Base-by-base conservation (phyloP, 2,797 vertebrate species). In the Ataeniobius toweri region DNA sequence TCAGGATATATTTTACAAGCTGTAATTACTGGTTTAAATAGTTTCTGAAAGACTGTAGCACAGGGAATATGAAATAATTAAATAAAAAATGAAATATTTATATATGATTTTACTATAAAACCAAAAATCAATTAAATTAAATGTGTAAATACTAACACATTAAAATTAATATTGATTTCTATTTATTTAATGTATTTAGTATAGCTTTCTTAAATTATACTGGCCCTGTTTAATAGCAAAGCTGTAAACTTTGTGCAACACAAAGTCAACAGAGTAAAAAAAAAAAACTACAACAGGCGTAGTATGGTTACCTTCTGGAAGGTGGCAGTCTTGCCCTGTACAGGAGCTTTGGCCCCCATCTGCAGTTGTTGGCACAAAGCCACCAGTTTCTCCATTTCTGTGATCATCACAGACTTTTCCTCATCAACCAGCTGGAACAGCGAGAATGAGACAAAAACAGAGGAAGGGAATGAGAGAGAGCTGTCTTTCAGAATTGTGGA, bases 251-350 rank as follows among this genome's bases (percentile, higher is more conserved):
- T 61, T 24, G 26, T 78, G 46, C 46, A 58, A 69, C 12, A 63
- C 55, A 75, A 80, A 79, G n/a, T 31, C 55, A 74, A 7, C 81
- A 56, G 5, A 46, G 74, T 69, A 61, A 10, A 46, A 5, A 79
- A 44, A 36, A 41, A n/a, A 82, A 24, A 77, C 69, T 77, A 53
- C 6, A 73, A 71, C 13, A 56, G 39, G 46, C 24, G 82, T 73
- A 85, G 70, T 86, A 3, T 58, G 12, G 22, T 63, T 96, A 99
- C 98, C 97, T 99, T 99, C 87, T 97, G 95, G 92, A 98, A 98
- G 84, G 95, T 97, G 92, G 97, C 96, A 78, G 94, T 95, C 96
- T 99, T 99, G 75, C 97, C 97, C 93, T 98, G 98, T 74, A 95
- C 94, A 28, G 96, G 94, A 68, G 95, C 92, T 91, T 95, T 98